phyloP scores from a whole-genome alignment of 2,888 invertebrate genomes.

The Plusia festucae region DNA sequence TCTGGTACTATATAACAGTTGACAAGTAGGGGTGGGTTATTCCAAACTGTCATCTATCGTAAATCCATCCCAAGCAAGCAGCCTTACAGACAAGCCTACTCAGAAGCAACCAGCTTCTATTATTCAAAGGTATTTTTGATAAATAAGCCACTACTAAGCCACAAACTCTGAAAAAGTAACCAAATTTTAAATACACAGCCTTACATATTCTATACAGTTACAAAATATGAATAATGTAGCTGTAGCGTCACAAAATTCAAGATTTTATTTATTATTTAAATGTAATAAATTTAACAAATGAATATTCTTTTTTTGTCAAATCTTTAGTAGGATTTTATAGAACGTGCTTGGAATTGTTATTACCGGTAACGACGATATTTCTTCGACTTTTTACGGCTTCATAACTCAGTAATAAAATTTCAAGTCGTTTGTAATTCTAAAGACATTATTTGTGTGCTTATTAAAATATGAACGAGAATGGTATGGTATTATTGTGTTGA shows the following conservation, averaged over 20 bases:
- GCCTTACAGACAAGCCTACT: too few relatives aligned
- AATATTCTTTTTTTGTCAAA: slow-evolving; percentile 33
- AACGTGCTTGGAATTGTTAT: slow-evolving; percentile 26
- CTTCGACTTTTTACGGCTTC: slow-evolving; percentile 14
- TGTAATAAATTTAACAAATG: slow-evolving; percentile 29
- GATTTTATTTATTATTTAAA: slow-evolving; percentile 32
- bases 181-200: too few relatives aligned
- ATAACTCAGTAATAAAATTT: slow-evolving; percentile 12
- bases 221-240: slow-evolving; percentile 34
- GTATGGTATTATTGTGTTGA: not conserved
- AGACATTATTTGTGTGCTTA: slow-evolving; percentile 9
- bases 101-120: too few relatives aligned
- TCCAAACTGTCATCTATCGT: too few relatives aligned
- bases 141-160: too few relatives aligned
- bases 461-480: slow-evolving; percentile 8
- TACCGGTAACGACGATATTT: slow-evolving; percentile 18
- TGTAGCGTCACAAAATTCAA: slow-evolving; percentile 18
- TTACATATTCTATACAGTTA: slow-evolving; percentile 8
- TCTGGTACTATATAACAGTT: too few relatives aligned
- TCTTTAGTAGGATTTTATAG: slow-evolving; percentile 20
- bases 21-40: too few relatives aligned
- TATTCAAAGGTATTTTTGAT: too few relatives aligned
- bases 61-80: too few relatives aligned
- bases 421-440: slow-evolving; percentile 12
- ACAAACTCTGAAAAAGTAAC: too few relatives aligned